Evolutionary conservation across 2,113 vertebrate species (phyloP), one percentile per base, ranked within the genome.

Genomic region (Heliornis fulica): DNA sequence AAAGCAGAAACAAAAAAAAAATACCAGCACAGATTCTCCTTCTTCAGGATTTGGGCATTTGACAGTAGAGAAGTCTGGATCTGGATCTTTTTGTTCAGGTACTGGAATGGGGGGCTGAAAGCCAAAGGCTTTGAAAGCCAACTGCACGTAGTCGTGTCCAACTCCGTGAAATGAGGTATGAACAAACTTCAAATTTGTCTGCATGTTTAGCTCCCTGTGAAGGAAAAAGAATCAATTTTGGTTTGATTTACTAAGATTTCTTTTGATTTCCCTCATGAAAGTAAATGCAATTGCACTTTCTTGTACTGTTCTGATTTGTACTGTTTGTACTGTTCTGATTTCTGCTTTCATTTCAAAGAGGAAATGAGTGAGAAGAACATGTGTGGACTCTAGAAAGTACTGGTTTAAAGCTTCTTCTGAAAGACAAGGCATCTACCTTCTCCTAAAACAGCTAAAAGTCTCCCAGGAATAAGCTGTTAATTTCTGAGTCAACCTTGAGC

Each of bases 111-210:
- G 99, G 12, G 99, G 98, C 63, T 97, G 83, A 32, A 99, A 99
- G 15, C 98, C 99, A 40, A 99, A 99, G 1, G 97, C 97, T 72
- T 89, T 95, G 96, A 99, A 99, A 69, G 99, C 99, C 97, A 97
- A 50, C 95, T 98, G 99, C 56, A 99, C 98, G 0, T 99, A 99
- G 78, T 97, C 96, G 2, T 99, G 99, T 18, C 99, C 99, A 0
- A 99, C 99, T 8, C 99, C 99, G 5, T 99, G 99, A 95, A 99
- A 99, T 15, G 99, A 99, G 1, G 99, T 99, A 38, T 99, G 99
- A 21, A 99, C 98, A 57, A 99, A 99, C 96, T 98, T 99, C 96
- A 99, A 32, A 1, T 74, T 92, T 19, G 97, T 99, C 72, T 97
- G 97, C 57, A 66, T 6, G 8, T 99, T 99, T 38, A 99, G 97